These are phyloP conservation scores for Drosophila insularis DNA, from an alignment of 1,140 invertebrate species.

Conservation along the genomic window DNA sequence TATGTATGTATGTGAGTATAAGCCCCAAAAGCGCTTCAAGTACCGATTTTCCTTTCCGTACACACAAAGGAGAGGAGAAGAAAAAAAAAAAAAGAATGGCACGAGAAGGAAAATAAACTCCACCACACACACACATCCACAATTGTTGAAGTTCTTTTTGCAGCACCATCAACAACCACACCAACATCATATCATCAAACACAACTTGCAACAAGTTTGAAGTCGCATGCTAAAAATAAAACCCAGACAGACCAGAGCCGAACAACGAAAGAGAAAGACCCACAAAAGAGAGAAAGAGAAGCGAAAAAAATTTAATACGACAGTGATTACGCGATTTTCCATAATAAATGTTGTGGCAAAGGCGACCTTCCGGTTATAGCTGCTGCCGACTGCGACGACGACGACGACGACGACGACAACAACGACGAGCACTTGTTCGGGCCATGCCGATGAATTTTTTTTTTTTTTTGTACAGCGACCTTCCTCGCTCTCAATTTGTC, in stretches of 20 bases:
- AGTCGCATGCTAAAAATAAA: conserved; percentile 72
- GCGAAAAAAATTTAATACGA: conserved; percentile 69
- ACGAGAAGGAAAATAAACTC: conserved; percentile 14
- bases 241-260: conserved; percentile 30
- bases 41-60: conserved; percentile 8
- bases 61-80: conserved; percentile 17
- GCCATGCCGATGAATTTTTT: conserved; percentile 55
- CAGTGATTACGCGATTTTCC: conserved; percentile 81
- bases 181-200: conserved; percentile 30
- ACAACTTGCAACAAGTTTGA: conserved; percentile 77
- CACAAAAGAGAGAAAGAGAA: conserved; percentile 8
- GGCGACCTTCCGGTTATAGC: conserved; percentile 80
- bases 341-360: conserved; percentile 81
- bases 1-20: background rate
- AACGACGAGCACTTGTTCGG: conserved; percentile 63
- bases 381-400: conserved; percentile 18
- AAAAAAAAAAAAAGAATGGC: background rate
- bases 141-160: conserved; percentile 55
- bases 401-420: background rate
- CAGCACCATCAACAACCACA: conserved; percentile 54
- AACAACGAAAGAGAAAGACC: background rate
- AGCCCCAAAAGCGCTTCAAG: conserved; percentile 5
- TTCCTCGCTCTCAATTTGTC: conserved; percentile 44
- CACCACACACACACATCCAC: background rate
- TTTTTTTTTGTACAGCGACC: conserved; percentile 61